These are phyloP conservation scores for Lethenteron camtschaticum DNA, from an alignment of 2,113 vertebrate genomes.

Conservation along the genomic window DNA sequence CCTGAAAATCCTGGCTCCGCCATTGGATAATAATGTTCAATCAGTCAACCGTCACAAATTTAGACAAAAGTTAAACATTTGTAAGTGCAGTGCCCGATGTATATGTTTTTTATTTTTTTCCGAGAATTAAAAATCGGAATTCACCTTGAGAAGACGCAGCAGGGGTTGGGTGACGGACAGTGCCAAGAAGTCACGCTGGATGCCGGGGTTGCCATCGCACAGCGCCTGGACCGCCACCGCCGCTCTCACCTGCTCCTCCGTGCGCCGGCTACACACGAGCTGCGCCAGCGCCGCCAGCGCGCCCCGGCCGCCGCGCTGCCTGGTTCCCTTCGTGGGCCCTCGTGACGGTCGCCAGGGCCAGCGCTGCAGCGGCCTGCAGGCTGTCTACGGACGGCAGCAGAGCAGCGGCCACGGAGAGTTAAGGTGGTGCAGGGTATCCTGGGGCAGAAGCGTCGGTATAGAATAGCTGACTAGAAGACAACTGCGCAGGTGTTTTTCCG, in stretches of 20 bases:
- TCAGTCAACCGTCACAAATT: no score
- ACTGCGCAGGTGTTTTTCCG: no score
- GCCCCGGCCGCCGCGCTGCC: slow-evolving; percentile 19
- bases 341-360: slow-evolving; percentile 27
- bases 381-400: slow-evolving; percentile 16
- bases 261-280: slow-evolving; percentile 22
- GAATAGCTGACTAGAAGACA: no score
- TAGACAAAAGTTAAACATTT: no score
- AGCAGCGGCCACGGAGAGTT: not conserved
- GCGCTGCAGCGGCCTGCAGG: slow-evolving; percentile 22
- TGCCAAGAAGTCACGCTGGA: slow-evolving; percentile 26
- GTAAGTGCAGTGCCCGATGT: no score
- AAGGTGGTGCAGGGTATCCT: no score
- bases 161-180: slow-evolving; percentile 21
- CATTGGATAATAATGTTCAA: no score
- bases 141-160: slow-evolving; percentile 32
- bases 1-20: no score
- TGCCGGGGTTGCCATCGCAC: slow-evolving; percentile 19
- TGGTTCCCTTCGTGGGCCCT: slow-evolving; percentile 23
- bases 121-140: not conserved
- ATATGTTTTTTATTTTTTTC: no score
- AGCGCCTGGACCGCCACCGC: slow-evolving; percentile 29
- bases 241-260: slow-evolving; percentile 25
- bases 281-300: slow-evolving; percentile 21
- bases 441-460: no score